These are phyloP conservation scores for Apeira syringaria DNA, from an alignment of 2,888 invertebrate species.

Conservation along the genomic window DNA sequence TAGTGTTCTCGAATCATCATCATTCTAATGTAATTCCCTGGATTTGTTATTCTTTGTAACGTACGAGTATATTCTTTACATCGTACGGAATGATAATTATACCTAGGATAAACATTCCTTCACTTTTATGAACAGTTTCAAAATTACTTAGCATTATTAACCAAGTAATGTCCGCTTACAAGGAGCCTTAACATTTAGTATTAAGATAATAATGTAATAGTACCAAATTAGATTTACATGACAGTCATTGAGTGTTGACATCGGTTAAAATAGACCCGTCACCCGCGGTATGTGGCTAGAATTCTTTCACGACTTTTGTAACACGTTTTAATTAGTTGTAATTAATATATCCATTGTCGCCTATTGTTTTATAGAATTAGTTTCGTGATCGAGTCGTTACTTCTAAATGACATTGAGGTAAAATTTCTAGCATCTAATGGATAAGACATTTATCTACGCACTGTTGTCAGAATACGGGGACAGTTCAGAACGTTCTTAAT, in stretches of 20 bases:
- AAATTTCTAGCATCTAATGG: too few species aligned
- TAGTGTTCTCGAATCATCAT: too few species aligned
- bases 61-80: too few species aligned
- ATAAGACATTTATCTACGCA: too few species aligned
- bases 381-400: constrained; percentile 9
- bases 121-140: constrained; percentile 18
- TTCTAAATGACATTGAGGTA: neutral
- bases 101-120: constrained; percentile 10
- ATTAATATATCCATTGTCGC: constrained; percentile 13
- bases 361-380: constrained; percentile 18
- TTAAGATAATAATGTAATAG: constrained; percentile 38
- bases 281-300: constrained; percentile 1
- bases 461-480: too few species aligned
- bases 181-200: constrained; percentile 22
- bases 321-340: constrained; percentile 14
- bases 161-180: constrained; percentile 21
- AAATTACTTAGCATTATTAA: constrained; percentile 7
- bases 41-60: too few species aligned
- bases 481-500: too few species aligned
- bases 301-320: constrained; percentile 18
- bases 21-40: too few species aligned
- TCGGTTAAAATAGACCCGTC: constrained; percentile 11
- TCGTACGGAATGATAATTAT: too few species aligned
- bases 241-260: constrained; percentile 18
- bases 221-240: constrained; percentile 28